Evolutionary conservation across 64 coral and sea anemone species (phyloP).

Genomic region (Stylophora pistillata): DNA sequence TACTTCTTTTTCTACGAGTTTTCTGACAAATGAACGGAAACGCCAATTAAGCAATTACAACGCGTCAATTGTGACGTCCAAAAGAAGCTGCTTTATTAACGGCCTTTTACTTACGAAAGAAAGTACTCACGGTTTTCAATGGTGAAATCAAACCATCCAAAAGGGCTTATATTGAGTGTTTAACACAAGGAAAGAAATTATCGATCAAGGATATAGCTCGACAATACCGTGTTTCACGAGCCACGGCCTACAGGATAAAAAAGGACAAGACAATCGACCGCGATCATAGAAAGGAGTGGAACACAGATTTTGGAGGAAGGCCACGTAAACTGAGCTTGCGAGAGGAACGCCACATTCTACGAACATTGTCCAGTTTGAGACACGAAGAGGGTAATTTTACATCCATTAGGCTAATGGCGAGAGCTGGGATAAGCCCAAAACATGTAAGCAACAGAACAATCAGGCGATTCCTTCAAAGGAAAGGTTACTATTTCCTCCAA

Average conservation of each 20-base stretch:
- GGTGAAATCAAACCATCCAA: constrained; percentile 28
- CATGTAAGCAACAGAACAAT: constrained; percentile 19
- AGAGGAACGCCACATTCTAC: constrained; percentile 14
- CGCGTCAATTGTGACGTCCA: too few species aligned
- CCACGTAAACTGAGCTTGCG: constrained; percentile 32
- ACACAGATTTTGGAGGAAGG: constrained; percentile 32
- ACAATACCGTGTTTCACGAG: constrained; percentile 30
- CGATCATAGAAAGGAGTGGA: constrained; percentile 21
- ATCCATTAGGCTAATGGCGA: too few species aligned
- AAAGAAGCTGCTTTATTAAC: constrained; percentile 3
- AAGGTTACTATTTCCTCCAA: constrained; percentile 11
- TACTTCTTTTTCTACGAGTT: constrained; percentile 8
- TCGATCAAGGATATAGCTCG: constrained; percentile 15
- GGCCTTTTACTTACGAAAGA: background rate
- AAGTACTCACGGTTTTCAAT: constrained; percentile 16
- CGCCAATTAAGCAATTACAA: background rate
- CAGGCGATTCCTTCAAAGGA: constrained; percentile 22
- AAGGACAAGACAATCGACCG: too few species aligned
- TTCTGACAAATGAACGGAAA: background rate
- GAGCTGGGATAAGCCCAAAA: constrained; percentile 37
- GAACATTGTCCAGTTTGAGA: constrained; percentile 31
- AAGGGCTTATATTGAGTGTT: constrained; percentile 33
- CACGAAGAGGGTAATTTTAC: too few species aligned
- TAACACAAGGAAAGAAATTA: constrained; percentile 32
- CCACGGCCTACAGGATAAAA: too few species aligned